Percentiles rank a stretch among this genome's conserved stretches.
Evolutionary conservation across 1,140 invertebrate genomes (phyloP).

Genomic region (Nephila pilipes): DNA sequence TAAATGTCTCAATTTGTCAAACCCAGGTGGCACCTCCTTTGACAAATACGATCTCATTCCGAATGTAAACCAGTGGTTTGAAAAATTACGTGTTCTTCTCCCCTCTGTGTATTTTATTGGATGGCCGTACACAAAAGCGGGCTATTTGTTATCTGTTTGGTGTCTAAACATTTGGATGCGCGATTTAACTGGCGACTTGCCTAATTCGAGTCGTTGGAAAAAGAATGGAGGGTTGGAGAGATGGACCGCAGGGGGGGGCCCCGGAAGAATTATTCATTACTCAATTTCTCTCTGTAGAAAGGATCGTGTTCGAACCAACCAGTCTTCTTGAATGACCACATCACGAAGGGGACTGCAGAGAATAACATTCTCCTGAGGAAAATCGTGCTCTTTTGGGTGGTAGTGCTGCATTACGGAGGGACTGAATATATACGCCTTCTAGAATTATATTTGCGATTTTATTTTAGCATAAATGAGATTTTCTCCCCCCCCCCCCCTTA

Average conservation of each 20-base stretch:
- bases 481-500: neutral
- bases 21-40: conserved; percentile 16
- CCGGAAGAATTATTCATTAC: conserved; percentile 36
- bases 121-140: neutral
- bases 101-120: conserved; percentile 18
- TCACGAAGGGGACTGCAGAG: neutral
- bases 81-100: conserved; percentile 28
- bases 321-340: neutral
- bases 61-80: conserved; percentile 15
- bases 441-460: neutral
- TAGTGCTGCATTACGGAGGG: neutral
- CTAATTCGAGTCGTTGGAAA: conserved; percentile 39
- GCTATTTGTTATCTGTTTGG: conserved; percentile 13
- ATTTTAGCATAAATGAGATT: neutral
- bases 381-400: neutral
- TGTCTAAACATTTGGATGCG: conserved; percentile 59
- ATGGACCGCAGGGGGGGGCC: neutral
- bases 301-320: conserved; percentile 23
- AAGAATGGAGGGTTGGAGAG: neutral
- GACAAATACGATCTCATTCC: conserved; percentile 36
- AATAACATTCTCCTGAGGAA: neutral
- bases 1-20: conserved; percentile 27
- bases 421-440: neutral
- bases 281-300: conserved; percentile 3
- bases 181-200: conserved; percentile 60